These are phyloP conservation scores for Stomatorhinus ivindoensis DNA, from an alignment of 2,113 vertebrate genomes.

Conservation along the genomic window DNA sequence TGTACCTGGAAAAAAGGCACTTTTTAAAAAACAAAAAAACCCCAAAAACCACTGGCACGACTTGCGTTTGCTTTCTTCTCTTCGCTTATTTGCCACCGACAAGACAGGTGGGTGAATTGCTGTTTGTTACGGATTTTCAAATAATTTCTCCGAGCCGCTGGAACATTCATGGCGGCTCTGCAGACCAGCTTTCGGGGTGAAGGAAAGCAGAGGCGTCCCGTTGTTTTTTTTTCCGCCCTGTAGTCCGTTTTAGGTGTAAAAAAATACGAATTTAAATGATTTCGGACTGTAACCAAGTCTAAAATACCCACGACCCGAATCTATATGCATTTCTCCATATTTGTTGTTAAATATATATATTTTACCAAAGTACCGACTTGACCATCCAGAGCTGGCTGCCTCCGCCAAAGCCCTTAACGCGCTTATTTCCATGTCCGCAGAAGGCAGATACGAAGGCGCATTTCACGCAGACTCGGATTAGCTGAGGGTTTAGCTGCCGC, in stretches of 20 bases:
- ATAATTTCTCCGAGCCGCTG: slow-evolving; percentile 52
- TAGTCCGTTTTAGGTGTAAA: neutral
- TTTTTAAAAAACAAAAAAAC: slow-evolving; percentile 30
- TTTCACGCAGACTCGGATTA: neutral
- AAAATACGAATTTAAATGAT: neutral
- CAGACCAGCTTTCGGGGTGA: slow-evolving; percentile 55
- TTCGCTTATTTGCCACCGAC: slow-evolving; percentile 14
- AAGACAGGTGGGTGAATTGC: slow-evolving; percentile 48
- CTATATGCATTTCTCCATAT: neutral
- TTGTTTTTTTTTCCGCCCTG: slow-evolving; percentile 15
- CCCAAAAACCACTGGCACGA: slow-evolving; percentile 28
- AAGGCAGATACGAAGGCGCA: neutral
- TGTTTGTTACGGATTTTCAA: slow-evolving; percentile 39
- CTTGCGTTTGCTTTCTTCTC: slow-evolving; percentile 19
- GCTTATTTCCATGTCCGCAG: neutral
- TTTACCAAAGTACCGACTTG: neutral
- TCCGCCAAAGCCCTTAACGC: neutral
- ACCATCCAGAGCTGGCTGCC: neutral
- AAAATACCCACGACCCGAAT: neutral
- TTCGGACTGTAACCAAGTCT: neutral
- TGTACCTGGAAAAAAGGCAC: slow-evolving; percentile 49
- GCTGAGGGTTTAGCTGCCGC: slow-evolving; percentile 34
- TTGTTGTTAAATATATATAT: neutral
- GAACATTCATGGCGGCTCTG: slow-evolving; percentile 66
- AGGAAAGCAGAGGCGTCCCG: slow-evolving; percentile 39